Evolutionary conservation across 2,888 invertebrate genomes (phyloP).

Genomic region (Nowickia ferox): DNA sequence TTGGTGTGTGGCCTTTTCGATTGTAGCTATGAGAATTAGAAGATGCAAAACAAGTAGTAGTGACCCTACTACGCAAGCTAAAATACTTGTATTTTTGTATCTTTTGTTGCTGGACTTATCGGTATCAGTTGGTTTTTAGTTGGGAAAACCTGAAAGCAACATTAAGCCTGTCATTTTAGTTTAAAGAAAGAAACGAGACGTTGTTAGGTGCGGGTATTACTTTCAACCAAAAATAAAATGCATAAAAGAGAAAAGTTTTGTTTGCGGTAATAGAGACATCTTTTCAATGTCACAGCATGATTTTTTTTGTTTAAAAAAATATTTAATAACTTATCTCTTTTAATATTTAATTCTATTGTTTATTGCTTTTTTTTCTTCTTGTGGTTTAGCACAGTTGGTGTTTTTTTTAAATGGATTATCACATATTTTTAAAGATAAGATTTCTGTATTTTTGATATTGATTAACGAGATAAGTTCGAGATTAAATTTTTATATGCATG

Average conservation of each 20-base stretch:
- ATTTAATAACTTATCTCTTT: slow-evolving; percentile 32
- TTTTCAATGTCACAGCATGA: slow-evolving; percentile 66
- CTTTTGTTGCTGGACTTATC: slow-evolving; percentile 45
- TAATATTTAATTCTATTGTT: slow-evolving; percentile 32
- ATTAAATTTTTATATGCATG: background rate
- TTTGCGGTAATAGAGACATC: slow-evolving; percentile 61
- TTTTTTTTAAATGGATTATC: slow-evolving; percentile 19
- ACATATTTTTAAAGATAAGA: slow-evolving; percentile 24
- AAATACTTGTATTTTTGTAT: background rate
- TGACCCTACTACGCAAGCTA: slow-evolving; percentile 34
- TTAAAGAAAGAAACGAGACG: slow-evolving; percentile 12
- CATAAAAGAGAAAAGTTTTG: slow-evolving; percentile 25
- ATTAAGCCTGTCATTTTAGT: slow-evolving; percentile 22
- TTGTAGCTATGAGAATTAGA: slow-evolving; percentile 20
- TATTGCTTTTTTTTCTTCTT: slow-evolving; percentile 6
- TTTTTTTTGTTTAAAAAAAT: slow-evolving; percentile 14
- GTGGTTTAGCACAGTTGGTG: background rate
- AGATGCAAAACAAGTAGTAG: slow-evolving; percentile 39
- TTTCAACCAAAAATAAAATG: background rate
- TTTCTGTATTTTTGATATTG: slow-evolving; percentile 19
- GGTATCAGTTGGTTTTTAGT: slow-evolving; percentile 47
- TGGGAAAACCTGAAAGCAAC: slow-evolving; percentile 38
- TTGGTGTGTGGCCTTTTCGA: slow-evolving; percentile 56
- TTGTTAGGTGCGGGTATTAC: slow-evolving; percentile 9
- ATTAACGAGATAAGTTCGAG: slow-evolving; percentile 15